phyloP scores from a whole-genome alignment of 2,888 invertebrate genomes.

The Euzophera pinguis region DNA sequence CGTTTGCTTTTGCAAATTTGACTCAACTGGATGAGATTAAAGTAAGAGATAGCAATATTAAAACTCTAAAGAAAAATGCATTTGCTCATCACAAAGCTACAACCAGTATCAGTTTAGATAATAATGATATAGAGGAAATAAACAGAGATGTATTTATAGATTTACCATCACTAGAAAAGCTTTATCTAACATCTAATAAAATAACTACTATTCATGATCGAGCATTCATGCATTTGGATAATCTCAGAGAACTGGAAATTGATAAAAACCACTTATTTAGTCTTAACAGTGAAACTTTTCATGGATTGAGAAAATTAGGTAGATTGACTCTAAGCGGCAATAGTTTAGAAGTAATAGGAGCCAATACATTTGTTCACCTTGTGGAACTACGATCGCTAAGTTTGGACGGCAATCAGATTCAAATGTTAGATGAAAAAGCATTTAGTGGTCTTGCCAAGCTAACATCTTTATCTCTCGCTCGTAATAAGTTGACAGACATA shows the following conservation, averaged over 20 bases:
- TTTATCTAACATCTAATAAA: constrained; percentile 91
- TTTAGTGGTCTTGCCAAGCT: constrained; percentile 56
- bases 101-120: constrained; percentile 82
- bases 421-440: constrained; percentile 68
- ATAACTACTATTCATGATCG: constrained; percentile 91
- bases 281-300: constrained; percentile 87
- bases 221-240: constrained; percentile 85
- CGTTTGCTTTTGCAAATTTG: constrained; percentile 86
- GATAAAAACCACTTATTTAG: constrained; percentile 86
- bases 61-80: constrained; percentile 80
- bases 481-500: constrained; percentile 50
- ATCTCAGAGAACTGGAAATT: constrained; percentile 88
- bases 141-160: constrained; percentile 86
- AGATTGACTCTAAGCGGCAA: constrained; percentile 86
- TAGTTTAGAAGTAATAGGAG: constrained; percentile 86
- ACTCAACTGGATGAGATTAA: constrained; percentile 82
- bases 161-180: constrained; percentile 83
- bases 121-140: constrained; percentile 86
- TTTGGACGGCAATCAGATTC: constrained; percentile 64
- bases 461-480: constrained; percentile 50
- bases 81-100: constrained; percentile 85
- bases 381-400: constrained; percentile 47
- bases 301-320: constrained; percentile 84
- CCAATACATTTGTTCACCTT: constrained; percentile 82
- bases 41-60: constrained; percentile 84